Percentiles rank a stretch among this genome's conserved stretches.
These are phyloP conservation scores for Brachionus rubens DNA, from an alignment of 1,140 invertebrate genomes.

Conservation along the genomic window DNA sequence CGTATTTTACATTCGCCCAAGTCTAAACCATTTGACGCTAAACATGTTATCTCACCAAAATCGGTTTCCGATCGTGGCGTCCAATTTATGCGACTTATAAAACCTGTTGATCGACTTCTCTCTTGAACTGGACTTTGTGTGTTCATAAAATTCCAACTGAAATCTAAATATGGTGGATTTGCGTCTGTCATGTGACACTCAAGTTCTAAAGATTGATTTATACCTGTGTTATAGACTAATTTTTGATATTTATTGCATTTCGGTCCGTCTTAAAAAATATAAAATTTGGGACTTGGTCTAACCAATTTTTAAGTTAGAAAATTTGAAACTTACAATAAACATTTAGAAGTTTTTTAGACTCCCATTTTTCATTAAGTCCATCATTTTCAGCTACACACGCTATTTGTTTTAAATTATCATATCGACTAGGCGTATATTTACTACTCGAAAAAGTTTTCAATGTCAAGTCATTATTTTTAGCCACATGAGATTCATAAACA, in stretches of 20 bases:
- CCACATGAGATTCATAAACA: background rate
- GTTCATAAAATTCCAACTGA: slow-evolving; percentile 38
- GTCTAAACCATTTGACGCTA: slow-evolving; percentile 39
- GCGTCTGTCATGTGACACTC: slow-evolving; percentile 44
- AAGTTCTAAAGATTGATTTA: slow-evolving; percentile 36
- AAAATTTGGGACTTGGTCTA: background rate
- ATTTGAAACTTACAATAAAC: slow-evolving; percentile 33
- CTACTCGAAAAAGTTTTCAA: background rate
- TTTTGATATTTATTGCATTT: slow-evolving; percentile 28
- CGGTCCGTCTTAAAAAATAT: background rate
- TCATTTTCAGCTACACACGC: slow-evolving; percentile 29
- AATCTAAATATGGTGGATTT: slow-evolving; percentile 32
- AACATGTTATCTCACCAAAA: slow-evolving; percentile 40
- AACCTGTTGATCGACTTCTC: slow-evolving; percentile 16
- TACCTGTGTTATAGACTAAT: slow-evolving; percentile 13
- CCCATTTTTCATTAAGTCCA: slow-evolving; percentile 32
- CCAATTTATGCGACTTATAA: slow-evolving; percentile 35
- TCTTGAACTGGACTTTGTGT: slow-evolving; percentile 7
- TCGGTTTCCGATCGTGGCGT: background rate
- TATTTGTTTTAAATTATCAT: slow-evolving; percentile 11
- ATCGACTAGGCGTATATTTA: background rate
- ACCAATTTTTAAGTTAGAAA: too few relatives aligned
- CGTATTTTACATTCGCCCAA: slow-evolving; percentile 13
- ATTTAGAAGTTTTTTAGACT: slow-evolving; percentile 29
- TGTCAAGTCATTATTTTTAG: slow-evolving; percentile 21